These are phyloP conservation scores for Microtus richardsoni DNA, from an alignment of 2,113 vertebrate species.

Conservation along the genomic window DNA sequence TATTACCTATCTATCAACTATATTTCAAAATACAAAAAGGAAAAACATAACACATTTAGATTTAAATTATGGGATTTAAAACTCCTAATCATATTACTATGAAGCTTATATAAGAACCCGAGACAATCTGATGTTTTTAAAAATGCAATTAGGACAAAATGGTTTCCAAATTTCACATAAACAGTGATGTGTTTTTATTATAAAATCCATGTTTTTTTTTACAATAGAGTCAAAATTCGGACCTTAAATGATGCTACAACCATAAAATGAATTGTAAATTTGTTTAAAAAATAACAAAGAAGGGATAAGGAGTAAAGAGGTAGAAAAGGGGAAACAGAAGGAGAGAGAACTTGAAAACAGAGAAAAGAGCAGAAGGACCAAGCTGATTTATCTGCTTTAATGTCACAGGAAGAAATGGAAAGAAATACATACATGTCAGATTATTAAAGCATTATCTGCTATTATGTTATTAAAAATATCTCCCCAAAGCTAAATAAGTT, in stretches of 20 bases:
- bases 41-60: background rate
- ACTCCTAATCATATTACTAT: background rate
- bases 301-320: too few species aligned
- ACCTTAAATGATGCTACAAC: background rate
- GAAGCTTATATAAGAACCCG: background rate
- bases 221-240: background rate
- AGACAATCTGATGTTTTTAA: background rate
- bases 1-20: background rate
- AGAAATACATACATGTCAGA: background rate
- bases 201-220: background rate
- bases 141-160: background rate
- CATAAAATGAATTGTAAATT: background rate
- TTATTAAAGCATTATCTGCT: slow-evolving; percentile 23
- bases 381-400: background rate
- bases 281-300: background rate
- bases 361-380: background rate
- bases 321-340: background rate
- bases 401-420: background rate
- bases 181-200: background rate
- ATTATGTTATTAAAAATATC: slow-evolving; percentile 15
- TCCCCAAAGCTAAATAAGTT: background rate
- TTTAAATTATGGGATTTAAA: background rate
- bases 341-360: background rate
- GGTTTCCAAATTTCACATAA: background rate
- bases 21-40: background rate